A percentile compares a stretch with the other conserved stretches of the same genome.
Conservation (phyloP, 2,113 vertebrate genomes). For the Macrotis lagotis region DNA sequence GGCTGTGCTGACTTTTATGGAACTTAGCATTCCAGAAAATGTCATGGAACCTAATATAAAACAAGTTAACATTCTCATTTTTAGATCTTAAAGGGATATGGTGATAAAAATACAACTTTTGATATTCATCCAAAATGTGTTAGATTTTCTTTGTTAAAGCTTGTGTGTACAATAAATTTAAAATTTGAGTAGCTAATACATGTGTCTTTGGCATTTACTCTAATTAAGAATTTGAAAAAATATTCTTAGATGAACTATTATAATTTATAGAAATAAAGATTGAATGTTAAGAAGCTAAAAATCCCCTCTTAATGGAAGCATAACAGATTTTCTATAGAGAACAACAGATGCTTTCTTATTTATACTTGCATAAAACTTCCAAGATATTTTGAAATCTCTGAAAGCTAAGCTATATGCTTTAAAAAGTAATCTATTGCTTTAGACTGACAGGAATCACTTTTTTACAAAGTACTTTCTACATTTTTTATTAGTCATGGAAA, state of each 20-base stretch:
- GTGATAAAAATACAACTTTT: constrained; percentile 18
- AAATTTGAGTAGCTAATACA: not conserved
- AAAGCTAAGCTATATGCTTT: not conserved
- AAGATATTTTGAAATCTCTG: not conserved
- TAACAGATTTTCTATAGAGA: not conserved
- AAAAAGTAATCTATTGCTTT: not conserved
- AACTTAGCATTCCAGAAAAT: constrained; percentile 56
- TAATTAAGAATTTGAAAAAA: not conserved
- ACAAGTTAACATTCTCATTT: constrained; percentile 51
- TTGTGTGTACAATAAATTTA: not conserved
- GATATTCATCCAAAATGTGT: not conserved
- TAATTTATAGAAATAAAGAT: not conserved
- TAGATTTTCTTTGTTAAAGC: not conserved
- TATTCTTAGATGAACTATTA: not conserved
- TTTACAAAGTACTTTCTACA: not conserved
- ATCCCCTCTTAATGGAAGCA: not conserved
- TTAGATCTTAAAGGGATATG: constrained; percentile 42
- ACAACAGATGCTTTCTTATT: not conserved
- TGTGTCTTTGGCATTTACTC: not conserved
- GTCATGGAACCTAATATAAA: constrained; percentile 52
- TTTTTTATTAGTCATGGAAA: not conserved
- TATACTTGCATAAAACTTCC: no score
- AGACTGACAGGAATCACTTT: not conserved
- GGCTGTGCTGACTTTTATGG: constrained; percentile 51
- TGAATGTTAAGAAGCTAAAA: constrained; percentile 1